Conservation (phyloP, 2,888 invertebrate species). For the Microctonus aethiopoides region DNA sequence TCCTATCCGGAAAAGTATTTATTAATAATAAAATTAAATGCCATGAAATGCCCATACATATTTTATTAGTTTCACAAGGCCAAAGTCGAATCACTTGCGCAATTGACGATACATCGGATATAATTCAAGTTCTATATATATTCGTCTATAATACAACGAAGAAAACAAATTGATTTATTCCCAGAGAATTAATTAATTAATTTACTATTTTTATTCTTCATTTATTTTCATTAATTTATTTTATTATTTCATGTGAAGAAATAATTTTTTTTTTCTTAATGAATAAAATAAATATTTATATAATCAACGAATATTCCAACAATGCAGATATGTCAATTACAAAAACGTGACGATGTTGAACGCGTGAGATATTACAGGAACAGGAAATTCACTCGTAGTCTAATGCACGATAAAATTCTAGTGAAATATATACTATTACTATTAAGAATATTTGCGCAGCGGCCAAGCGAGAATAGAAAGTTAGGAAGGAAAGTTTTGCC, state of each 20-base stretch:
- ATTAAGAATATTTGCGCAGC: conserved; percentile 1
- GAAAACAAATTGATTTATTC: too few species aligned
- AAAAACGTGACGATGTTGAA: neutral
- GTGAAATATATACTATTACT: conserved; percentile 10
- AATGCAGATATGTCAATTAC: neutral
- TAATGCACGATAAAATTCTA: conserved; percentile 27
- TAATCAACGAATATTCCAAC: neutral
- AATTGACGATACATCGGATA: neutral
- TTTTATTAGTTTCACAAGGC: too few species aligned
- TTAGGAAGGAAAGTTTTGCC: conserved; percentile 46
- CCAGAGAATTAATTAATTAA: too few species aligned
- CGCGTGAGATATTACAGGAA: neutral
- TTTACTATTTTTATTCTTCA: too few species aligned
- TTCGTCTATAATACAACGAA: too few species aligned
- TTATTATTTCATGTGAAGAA: too few species aligned
- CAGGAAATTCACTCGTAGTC: conserved; percentile 16
- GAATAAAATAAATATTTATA: neutral
- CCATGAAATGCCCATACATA: too few species aligned
- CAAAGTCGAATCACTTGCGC: neutral
- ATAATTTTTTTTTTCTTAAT: too few species aligned
- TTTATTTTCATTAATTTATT: too few species aligned
- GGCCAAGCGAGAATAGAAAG: conserved; percentile 42
- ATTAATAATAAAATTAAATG: too few species aligned
- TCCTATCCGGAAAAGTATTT: too few species aligned
- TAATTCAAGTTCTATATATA: neutral